phyloP scores from a whole-genome alignment of 2,113 vertebrate species.

The Oreocharis arfaki region DNA sequence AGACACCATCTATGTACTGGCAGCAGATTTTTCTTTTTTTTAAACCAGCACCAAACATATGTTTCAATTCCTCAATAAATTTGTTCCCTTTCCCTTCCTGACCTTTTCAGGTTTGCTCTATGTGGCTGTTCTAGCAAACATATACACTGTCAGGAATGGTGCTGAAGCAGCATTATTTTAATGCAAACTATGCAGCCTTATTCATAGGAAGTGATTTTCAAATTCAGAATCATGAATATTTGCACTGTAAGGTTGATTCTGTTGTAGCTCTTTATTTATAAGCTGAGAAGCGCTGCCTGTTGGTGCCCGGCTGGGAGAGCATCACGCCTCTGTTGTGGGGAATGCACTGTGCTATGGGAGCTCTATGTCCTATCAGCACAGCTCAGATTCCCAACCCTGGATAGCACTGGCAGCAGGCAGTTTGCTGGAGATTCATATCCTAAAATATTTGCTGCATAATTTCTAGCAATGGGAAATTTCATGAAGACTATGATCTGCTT shows the following conservation, averaged over 20 bases:
- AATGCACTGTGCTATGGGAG: neutral
- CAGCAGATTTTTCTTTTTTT: neutral
- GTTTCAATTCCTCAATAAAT: constrained; percentile 46
- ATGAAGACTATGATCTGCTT: constrained; percentile 24
- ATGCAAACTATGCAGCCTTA: constrained; percentile 21
- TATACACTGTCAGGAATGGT: constrained; percentile 27
- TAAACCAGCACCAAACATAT: neutral
- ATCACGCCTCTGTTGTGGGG: neutral
- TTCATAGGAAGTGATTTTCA: constrained; percentile 46
- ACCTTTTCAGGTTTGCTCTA: constrained; percentile 37
- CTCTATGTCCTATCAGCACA: neutral
- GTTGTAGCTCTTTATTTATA: constrained; percentile 30
- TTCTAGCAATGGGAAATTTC: constrained; percentile 37
- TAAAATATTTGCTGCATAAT: constrained; percentile 22
- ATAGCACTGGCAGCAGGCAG: neutral
- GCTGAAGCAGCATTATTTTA: constrained; percentile 60
- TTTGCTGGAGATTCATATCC: neutral
- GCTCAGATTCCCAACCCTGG: neutral
- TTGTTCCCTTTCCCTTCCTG: constrained; percentile 32
- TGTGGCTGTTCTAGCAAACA: constrained; percentile 28
- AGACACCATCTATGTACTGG: neutral
- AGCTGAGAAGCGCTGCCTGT: neutral
- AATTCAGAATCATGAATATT: constrained; percentile 52
- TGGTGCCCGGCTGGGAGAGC: neutral
- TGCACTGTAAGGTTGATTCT: constrained; percentile 29